phyloP scores from a whole-genome alignment of 2,888 invertebrate species.

The Caenorhabditis sulstoni region DNA sequence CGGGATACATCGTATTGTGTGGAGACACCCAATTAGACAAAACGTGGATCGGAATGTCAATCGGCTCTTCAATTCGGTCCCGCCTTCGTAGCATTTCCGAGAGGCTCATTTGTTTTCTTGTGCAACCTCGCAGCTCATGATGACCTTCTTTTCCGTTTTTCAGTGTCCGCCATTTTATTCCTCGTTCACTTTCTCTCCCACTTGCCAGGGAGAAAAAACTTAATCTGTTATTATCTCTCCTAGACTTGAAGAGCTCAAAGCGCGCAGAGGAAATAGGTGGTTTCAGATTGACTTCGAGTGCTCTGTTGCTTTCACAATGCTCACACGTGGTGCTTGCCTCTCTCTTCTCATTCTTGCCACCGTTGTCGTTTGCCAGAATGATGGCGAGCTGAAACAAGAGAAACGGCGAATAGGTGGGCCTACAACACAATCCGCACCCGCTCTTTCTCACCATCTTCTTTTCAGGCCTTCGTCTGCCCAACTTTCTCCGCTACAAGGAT shows the following conservation, averaged over 20 bases:
- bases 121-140: constrained; percentile 44
- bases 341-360: constrained; percentile 37
- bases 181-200: no score
- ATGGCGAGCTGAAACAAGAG: constrained; percentile 14
- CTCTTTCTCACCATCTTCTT: not conserved
- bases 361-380: constrained; percentile 26
- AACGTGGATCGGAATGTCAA: constrained; percentile 32
- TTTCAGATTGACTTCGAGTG: constrained; percentile 24
- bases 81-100: constrained; percentile 25
- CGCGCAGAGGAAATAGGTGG: not conserved
- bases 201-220: constrained; percentile 22
- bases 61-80: constrained; percentile 13
- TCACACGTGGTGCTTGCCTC: constrained; percentile 25
- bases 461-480: constrained; percentile 56
- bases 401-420: constrained; percentile 46
- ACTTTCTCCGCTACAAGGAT: constrained; percentile 44
- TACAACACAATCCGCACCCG: no score
- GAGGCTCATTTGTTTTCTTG: constrained; percentile 29
- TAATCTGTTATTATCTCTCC: constrained; percentile 28
- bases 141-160: constrained; percentile 28
- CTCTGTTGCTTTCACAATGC: constrained; percentile 14
- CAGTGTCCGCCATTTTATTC: not conserved
- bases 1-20: constrained; percentile 45
- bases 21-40: constrained; percentile 38
- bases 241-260: constrained; percentile 10